Base-by-base conservation (phyloP, 2,797 vertebrate species). In the Diglossa cyanea region DNA sequence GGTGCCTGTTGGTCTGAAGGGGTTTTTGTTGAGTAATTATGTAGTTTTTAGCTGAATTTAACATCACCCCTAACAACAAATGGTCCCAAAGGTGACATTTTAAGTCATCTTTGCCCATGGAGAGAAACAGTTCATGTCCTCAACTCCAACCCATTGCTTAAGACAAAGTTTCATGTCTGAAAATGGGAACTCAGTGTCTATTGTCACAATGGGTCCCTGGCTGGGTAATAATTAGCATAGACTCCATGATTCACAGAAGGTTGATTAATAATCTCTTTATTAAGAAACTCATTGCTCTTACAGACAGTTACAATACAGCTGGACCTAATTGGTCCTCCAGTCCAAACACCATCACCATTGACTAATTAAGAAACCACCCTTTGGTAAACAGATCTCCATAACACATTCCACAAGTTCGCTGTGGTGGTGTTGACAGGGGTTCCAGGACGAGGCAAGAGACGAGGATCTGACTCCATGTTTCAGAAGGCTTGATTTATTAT, bases 31-130 rank as follows among this genome's bases (percentile, higher is more conserved):
- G 16, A 40, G 17, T 45, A 45, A 28, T 42, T n/a, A 7, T 0
- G 2, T 70, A 5, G 11, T 8, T 87, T 79, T 73, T 55, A 18
- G 10, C 26, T 61, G 57, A 89, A 33, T 55, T 54, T 68, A 71
- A 25, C 2, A 1, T 17, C 17, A 2, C 2, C 45, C 5, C 17
- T 63, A 53, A 50, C 0, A 0, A 35, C 6, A 23, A 28, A 20
- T 3, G 11, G 8, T 75, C 55, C 63, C n/a, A 45, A 60, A 75
- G 31, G 24, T 67, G n/a, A 60, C 31, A 9, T 61, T 51, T 24
- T 18, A 70, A 60, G 67, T 53, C 37, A 25, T 37, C 45, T 44
- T 70, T 86, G 33, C 26, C 61, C 23, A 1, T 6, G 37, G 17
- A 18, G 40, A 53, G 18, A 74, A n/a, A 6, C 16, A n/a, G 24